These are phyloP conservation scores for Batillaria attramentaria DNA, from an alignment of 1,140 invertebrate species.

Conservation along the genomic window DNA sequence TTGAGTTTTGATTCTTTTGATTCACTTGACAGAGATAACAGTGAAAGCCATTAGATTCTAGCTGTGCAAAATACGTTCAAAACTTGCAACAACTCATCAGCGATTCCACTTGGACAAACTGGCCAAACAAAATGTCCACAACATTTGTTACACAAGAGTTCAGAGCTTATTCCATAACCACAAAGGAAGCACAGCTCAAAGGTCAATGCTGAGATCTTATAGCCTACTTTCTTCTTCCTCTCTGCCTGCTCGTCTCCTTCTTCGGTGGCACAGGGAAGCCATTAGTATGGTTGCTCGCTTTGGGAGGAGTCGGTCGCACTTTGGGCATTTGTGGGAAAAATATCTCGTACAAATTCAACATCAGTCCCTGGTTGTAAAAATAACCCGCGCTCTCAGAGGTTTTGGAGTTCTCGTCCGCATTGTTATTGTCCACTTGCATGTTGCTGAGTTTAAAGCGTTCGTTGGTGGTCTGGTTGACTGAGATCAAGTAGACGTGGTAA, in stretches of 20 bases:
- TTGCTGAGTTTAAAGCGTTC: conserved; percentile 62
- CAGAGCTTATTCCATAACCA: too few species aligned
- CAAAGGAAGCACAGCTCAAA: neutral
- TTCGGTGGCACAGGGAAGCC: neutral
- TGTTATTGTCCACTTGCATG: conserved; percentile 32
- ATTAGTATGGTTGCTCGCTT: conserved; percentile 1
- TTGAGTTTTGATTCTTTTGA: too few species aligned
- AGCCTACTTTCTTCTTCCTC: conserved; percentile 10
- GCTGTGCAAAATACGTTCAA: too few species aligned
- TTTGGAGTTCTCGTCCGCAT: neutral
- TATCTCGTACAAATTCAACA: conserved; percentile 59
- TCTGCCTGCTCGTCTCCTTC: conserved; percentile 4
- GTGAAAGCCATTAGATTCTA: too few species aligned
- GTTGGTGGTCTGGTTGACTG: conserved; percentile 67
- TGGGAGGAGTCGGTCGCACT: neutral
- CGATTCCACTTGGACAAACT: too few species aligned
- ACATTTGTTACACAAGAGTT: too few species aligned
- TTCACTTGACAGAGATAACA: too few species aligned
- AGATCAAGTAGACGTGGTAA: conserved; percentile 62
- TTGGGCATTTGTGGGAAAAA: conserved; percentile 43
- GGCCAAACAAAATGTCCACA: too few species aligned
- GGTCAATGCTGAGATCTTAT: neutral
- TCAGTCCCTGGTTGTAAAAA: conserved; percentile 56
- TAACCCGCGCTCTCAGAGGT: conserved; percentile 8
- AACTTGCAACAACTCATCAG: too few species aligned